These are phyloP conservation scores for Spinus olivaceus DNA, from an alignment of 2,797 vertebrate genomes.

Conservation along the genomic window DNA sequence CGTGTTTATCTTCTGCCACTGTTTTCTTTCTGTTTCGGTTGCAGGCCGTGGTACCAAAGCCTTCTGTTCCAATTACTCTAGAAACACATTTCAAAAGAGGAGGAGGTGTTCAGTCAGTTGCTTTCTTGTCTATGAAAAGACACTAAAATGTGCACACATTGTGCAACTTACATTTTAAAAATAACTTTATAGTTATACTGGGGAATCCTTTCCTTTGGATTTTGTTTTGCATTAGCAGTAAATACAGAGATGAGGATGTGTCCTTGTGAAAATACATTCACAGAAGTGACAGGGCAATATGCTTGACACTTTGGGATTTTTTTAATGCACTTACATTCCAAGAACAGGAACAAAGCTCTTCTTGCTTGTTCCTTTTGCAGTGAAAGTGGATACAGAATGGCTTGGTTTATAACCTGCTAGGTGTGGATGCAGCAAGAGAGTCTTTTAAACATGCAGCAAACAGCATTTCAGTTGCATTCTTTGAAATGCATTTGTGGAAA, in stretches of 20 bases:
- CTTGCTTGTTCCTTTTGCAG: not conserved
- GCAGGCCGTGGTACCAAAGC: not conserved
- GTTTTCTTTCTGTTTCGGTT: not conserved
- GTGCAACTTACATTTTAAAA: not conserved
- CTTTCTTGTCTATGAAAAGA: not conserved
- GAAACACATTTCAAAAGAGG: constrained; percentile 20
- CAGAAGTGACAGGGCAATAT: not conserved
- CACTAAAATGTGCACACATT: not conserved
- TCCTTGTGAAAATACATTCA: not conserved
- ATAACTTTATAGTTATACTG: not conserved
- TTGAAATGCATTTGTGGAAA: not conserved
- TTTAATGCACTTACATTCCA: not conserved
- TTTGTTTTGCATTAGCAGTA: constrained; percentile 1
- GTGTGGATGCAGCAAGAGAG: not conserved
- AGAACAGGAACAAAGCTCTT: not conserved
- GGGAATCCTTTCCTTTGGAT: not conserved
- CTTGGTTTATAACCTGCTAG: not conserved
- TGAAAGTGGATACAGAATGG: not conserved
- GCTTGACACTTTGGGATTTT: not conserved
- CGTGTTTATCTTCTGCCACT: not conserved
- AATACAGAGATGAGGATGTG: not conserved
- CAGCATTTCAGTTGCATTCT: not conserved
- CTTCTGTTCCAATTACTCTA: constrained; percentile 6
- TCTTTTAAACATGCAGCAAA: not conserved
- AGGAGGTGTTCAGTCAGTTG: constrained; percentile 2